Evolutionary conservation across 2,113 vertebrate genomes (phyloP), one percentile per base, ranked within the genome.

Genomic region (Mesoclemmys tuberculata): DNA sequence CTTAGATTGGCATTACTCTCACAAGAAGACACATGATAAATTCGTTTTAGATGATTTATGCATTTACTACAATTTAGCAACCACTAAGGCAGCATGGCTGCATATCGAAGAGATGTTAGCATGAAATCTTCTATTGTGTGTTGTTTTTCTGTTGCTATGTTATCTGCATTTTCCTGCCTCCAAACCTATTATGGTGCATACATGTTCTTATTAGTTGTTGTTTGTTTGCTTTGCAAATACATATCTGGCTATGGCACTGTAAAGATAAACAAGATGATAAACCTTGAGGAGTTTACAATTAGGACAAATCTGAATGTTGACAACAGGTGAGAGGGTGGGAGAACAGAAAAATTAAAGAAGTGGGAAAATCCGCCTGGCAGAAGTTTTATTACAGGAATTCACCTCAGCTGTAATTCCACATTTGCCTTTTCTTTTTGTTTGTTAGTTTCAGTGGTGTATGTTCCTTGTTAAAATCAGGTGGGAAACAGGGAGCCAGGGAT

Each of bases 1-100:
- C 68, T 91, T 90, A 44, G 64, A 38, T 93, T 93, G 84, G 44
- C 87, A 31, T 27, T 93, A 95, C 93, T 93, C 85, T 54, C 35
- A 8, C 61, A 86, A 80, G 26, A 81, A 2, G 84, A 56, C 58
- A 61, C 91, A 90, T 89, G 82, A 95, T 51, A 78, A 93, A 92
- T 58, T 8, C 46, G 89, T 94, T 91, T 89, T 10, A 84, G 90
- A 88, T 77, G 52, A 31, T 85, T 79, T 91, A 38, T 93, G 10
- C 4, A 61, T 93, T 93, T 88, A 5, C 19, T 75, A 90, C 26
- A 8, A 27, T 5, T 82, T 80, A 26, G 54, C 77, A 64, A 41
- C 82, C 48, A 22, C 21, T 41, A 68, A 44, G 80, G 80, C 54
- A 31, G 41, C 0, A 0, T 58, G 1, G 26, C 24, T 8, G 9